Percentiles rank a stretch among this genome's conserved stretches.
Evolutionary conservation across 2,113 vertebrate genomes (phyloP).

Genomic region (Centropristis striata): DNA sequence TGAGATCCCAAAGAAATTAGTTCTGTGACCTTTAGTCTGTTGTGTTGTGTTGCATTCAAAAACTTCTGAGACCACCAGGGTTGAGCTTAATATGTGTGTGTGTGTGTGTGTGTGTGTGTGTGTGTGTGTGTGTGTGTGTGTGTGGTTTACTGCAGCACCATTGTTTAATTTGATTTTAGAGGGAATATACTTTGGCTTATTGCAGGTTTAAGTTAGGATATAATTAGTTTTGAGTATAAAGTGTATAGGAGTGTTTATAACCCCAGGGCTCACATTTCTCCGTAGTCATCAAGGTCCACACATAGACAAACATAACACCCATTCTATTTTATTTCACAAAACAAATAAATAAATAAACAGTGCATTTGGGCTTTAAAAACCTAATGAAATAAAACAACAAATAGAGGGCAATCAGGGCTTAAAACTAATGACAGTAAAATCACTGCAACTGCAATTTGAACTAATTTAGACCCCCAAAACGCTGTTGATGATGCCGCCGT

Average conservation of each 20-base stretch:
- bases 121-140: background rate
- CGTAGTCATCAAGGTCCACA: background rate
- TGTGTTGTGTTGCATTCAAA: slow-evolving; percentile 18
- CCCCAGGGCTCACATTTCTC: slow-evolving; percentile 7
- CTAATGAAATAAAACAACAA: slow-evolving; percentile 39
- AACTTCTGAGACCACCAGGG: background rate
- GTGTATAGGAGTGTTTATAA: slow-evolving; percentile 2
- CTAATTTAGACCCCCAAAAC: background rate
- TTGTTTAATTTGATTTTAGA: slow-evolving; percentile 3
- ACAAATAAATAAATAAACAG: background rate
- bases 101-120: too few relatives aligned
- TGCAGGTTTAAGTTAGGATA: background rate
- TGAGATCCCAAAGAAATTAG: slow-evolving; percentile 14
- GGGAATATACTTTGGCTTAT: slow-evolving; percentile 6
- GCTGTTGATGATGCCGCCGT: too few relatives aligned
- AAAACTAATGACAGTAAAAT: slow-evolving; percentile 42
- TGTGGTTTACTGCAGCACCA: background rate
- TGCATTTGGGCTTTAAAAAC: slow-evolving; percentile 21
- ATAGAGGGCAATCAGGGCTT: slow-evolving; percentile 32
- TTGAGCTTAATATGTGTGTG: background rate
- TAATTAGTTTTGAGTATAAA: slow-evolving; percentile 1
- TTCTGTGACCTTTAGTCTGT: slow-evolving; percentile 19
- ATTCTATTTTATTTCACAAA: slow-evolving; percentile 25
- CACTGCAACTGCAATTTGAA: slow-evolving; percentile 33
- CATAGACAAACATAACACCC: background rate